Evolutionary conservation across 2,888 invertebrate species (phyloP).

Genomic region (Patella pellucida): DNA sequence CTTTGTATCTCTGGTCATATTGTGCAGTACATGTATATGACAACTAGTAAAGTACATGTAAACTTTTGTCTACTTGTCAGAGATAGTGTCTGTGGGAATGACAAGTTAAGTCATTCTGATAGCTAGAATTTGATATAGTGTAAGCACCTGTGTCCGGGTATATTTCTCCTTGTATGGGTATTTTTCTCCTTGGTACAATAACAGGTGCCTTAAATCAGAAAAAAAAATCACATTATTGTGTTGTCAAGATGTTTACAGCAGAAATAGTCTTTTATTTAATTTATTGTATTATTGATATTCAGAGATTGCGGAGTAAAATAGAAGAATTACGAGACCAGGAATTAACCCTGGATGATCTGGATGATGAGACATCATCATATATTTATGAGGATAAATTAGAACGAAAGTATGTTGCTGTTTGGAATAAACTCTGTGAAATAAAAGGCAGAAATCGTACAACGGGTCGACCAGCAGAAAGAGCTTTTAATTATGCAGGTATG

Average conservation of each 20-base stretch:
- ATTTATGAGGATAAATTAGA: slow-evolving; percentile 78
- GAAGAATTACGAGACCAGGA: slow-evolving; percentile 79
- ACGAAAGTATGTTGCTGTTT: slow-evolving; percentile 65
- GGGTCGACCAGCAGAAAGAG: slow-evolving; percentile 61
- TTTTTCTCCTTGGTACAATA: too few relatives aligned
- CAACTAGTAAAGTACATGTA: too few relatives aligned
- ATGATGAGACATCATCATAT: slow-evolving; percentile 82
- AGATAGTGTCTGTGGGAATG: too few relatives aligned
- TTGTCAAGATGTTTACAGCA: not conserved
- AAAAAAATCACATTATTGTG: not conserved
- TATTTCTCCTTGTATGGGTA: too few relatives aligned
- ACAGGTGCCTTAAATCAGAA: too few relatives aligned
- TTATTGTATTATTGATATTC: slow-evolving; percentile 20
- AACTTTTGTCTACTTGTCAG: too few relatives aligned
- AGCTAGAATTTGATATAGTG: too few relatives aligned
- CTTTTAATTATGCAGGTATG: slow-evolving; percentile 61
- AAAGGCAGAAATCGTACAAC: slow-evolving; percentile 51
- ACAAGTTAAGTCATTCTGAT: too few relatives aligned
- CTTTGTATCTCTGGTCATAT: too few relatives aligned
- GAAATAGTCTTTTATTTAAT: not conserved
- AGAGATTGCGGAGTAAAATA: slow-evolving; percentile 79
- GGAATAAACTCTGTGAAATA: slow-evolving; percentile 75
- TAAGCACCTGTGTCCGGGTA: too few relatives aligned
- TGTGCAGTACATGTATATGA: too few relatives aligned
- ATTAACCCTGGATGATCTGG: slow-evolving; percentile 76